phyloP scores from a whole-genome alignment of 2,113 vertebrate genomes.

The Myrmophylax atrothorax region DNA sequence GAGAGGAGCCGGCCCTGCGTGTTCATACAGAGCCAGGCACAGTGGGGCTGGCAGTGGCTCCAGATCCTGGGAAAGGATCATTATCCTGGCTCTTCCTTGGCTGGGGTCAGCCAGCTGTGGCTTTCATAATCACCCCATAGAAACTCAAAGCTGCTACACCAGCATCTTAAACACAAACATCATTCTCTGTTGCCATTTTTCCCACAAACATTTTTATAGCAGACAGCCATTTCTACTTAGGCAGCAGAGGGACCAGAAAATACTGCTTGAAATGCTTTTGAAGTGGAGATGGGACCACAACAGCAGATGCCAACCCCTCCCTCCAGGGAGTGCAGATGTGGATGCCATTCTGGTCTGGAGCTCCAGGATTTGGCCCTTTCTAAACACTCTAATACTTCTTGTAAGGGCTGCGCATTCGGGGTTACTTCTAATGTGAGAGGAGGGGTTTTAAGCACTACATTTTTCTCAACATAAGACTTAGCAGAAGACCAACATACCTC shows the following conservation, averaged over 20 bases:
- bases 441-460: not conserved
- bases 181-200: not conserved
- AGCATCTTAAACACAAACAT: constrained; percentile 3
- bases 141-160: constrained; percentile 16
- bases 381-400: not conserved
- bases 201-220: constrained; percentile 1
- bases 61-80: not conserved
- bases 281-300: not conserved
- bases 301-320: not conserved
- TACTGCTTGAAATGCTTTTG: not conserved
- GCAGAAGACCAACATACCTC: not conserved
- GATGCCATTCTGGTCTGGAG: not conserved
- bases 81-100: not conserved
- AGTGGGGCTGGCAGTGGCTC: not conserved
- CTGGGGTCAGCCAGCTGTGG: not conserved
- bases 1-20: not conserved
- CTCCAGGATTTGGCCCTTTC: not conserved
- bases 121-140: not conserved
- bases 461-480: not conserved
- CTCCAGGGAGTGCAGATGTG: not conserved
- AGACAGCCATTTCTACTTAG: constrained; percentile 30
- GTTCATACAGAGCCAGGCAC: not conserved
- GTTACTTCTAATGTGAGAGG: not conserved
- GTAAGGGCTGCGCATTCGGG: not conserved
- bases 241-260: constrained; percentile 35